These are phyloP conservation scores for Epinephelus moara DNA, from an alignment of 2,113 vertebrate species.

Conservation along the genomic window DNA sequence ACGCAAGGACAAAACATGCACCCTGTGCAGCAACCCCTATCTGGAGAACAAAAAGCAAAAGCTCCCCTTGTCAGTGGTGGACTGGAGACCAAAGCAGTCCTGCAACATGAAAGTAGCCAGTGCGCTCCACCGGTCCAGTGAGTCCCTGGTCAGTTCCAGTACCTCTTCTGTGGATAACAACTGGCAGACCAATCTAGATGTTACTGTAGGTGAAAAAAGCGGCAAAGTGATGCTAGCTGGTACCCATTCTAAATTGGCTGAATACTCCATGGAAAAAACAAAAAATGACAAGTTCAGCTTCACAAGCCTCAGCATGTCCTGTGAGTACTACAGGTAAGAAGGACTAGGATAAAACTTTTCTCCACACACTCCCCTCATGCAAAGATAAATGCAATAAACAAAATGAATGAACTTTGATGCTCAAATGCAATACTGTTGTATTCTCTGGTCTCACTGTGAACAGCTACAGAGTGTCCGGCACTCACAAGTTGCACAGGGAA, in stretches of 20 bases:
- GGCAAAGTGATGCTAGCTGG: conserved; percentile 84
- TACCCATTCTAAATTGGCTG: conserved; percentile 79
- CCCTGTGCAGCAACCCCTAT: conserved; percentile 83
- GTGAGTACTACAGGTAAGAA: conserved; percentile 86
- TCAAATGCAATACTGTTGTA: not conserved
- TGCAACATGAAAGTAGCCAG: conserved; percentile 79
- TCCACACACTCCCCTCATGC: too few relatives aligned
- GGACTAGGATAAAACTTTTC: not conserved
- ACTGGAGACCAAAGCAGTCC: conserved; percentile 82
- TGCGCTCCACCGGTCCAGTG: conserved; percentile 74
- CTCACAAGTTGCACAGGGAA: conserved; percentile 72
- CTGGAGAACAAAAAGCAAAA: conserved; percentile 74
- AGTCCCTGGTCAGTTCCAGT: conserved; percentile 71
- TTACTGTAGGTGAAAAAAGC: too few relatives aligned
- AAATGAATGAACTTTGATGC: not conserved
- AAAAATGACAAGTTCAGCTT: conserved; percentile 87
- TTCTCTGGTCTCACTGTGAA: not conserved
- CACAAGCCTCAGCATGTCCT: conserved; percentile 79
- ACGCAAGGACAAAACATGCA: conserved; percentile 83
- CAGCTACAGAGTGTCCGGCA: conserved; percentile 78
- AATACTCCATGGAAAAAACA: conserved; percentile 83
- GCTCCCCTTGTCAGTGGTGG: conserved; percentile 82
- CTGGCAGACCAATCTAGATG: conserved; percentile 78
- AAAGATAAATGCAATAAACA: not conserved
- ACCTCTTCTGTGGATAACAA: conserved; percentile 77